Base-by-base conservation (phyloP, 2,797 vertebrate genomes). In the Uromys caudimaculatus region DNA sequence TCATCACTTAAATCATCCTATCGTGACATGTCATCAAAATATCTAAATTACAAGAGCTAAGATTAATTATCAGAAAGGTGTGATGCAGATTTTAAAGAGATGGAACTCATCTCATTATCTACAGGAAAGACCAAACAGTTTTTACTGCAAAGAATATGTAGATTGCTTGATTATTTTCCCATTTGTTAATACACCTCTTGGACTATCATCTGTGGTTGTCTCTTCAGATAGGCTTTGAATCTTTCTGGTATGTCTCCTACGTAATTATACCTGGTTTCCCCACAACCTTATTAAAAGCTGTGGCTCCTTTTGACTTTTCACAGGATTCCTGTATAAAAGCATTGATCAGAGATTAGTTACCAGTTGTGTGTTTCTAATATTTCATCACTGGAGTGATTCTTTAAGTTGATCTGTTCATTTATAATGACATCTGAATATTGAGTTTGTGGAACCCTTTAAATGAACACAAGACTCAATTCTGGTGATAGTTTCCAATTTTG, bases 81-180 rank as follows among this genome's bases (percentile, higher is more conserved):
- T 83, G 85, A 19, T 78, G 17, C 8, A 56, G 19, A 12, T 93
- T 97, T 89, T 75, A 75, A 56, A 21, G 82, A 44, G 58, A 29
- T 82, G 41, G 21, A 84, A 69, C 38, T 85, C 2, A 77, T 32
- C 11, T 69, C 17, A 27, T 35, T 56, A 60, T 79, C 19, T 60
- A 60, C 16, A 2, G 4, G 0, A 56, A 78, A 90, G 54, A 86
- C 6, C 62, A 23, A 38, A 47, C 62, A 69, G 9, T 27, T 77
- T 90, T 27, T 44, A 73, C 78, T 85, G 64, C 58, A 88, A 88
- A 91, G 35, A 91, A 78, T 17, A 89, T 41, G 29, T 69, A 77
- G 32, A 77, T 60, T 87, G 58, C 62, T 92, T 95, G 67, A 77
- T 88, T 78, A 54, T 79, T 96, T 94, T 91, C 79, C 12, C 19